phyloP scores from a whole-genome alignment of 2,113 vertebrate species.

The Tinamus guttatus region DNA sequence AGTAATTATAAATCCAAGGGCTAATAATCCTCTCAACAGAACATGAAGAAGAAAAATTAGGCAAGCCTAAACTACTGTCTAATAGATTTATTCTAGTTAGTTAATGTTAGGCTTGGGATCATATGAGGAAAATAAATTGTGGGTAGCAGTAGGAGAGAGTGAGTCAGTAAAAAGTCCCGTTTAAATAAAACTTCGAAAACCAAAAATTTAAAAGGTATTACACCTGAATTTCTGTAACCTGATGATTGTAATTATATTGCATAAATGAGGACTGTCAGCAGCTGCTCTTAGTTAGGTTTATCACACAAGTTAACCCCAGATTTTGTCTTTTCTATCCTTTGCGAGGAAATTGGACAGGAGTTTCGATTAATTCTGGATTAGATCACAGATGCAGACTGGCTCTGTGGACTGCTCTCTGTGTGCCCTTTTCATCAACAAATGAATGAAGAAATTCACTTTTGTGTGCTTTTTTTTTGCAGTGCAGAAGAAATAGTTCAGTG shows the following conservation, averaged over 20 bases:
- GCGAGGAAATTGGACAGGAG: background rate
- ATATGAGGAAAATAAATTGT: background rate
- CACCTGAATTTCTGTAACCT: background rate
- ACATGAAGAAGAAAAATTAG: background rate
- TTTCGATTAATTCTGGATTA: background rate
- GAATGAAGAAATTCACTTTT: background rate
- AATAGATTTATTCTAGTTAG: slow-evolving; percentile 28
- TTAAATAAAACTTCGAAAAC: background rate
- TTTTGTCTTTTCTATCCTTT: background rate
- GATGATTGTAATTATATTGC: background rate
- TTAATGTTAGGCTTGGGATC: background rate
- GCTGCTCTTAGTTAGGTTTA: background rate
- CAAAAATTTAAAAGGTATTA: background rate
- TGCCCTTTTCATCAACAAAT: too few relatives aligned
- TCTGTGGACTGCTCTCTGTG: background rate
- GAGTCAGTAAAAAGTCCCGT: background rate
- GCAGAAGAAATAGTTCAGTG: background rate
- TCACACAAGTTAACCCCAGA: background rate
- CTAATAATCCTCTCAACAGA: background rate
- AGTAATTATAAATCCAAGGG: background rate
- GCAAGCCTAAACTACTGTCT: background rate
- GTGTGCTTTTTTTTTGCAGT: too few relatives aligned
- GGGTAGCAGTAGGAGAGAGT: background rate
- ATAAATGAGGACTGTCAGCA: background rate
- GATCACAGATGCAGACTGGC: background rate